Conservation (phyloP, 2,888 invertebrate species). For the Macrophya annulata region DNA sequence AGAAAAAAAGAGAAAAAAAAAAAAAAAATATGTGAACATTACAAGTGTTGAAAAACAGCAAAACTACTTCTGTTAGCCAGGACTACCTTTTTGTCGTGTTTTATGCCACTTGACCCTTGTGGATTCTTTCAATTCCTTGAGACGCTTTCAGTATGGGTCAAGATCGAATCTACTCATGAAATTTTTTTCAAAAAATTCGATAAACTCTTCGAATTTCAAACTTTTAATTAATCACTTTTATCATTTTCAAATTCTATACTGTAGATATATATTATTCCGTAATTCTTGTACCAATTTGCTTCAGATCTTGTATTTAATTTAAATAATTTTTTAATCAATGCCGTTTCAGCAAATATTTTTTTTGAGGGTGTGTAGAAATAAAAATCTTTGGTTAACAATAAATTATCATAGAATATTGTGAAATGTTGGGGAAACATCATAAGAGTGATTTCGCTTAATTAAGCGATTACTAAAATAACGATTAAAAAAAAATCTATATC, state of each 20-base stretch:
- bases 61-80: slow-evolving; percentile 1
- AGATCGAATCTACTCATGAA: neutral
- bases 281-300: too few relatives aligned
- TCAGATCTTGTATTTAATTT: too few relatives aligned
- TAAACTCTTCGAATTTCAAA: neutral
- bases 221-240: neutral
- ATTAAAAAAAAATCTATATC: too few relatives aligned
- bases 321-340: too few relatives aligned
- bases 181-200: neutral
- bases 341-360: too few relatives aligned
- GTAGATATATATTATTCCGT: too few relatives aligned
- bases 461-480: too few relatives aligned
- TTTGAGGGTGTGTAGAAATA: too few relatives aligned
- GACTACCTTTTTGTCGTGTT: neutral
- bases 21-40: neutral
- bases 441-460: too few relatives aligned
- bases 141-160: neutral
- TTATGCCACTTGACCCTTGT: slow-evolving; percentile 22
- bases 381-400: too few relatives aligned
- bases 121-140: neutral
- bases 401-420: too few relatives aligned
- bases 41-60: slow-evolving; percentile 26
- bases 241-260: neutral
- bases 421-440: too few relatives aligned
- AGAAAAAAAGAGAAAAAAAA: neutral